Percentiles rank a stretch among this genome's conserved stretches.
phyloP scores from a whole-genome alignment of 2,888 invertebrate species.

The Euplexia lucipara region DNA sequence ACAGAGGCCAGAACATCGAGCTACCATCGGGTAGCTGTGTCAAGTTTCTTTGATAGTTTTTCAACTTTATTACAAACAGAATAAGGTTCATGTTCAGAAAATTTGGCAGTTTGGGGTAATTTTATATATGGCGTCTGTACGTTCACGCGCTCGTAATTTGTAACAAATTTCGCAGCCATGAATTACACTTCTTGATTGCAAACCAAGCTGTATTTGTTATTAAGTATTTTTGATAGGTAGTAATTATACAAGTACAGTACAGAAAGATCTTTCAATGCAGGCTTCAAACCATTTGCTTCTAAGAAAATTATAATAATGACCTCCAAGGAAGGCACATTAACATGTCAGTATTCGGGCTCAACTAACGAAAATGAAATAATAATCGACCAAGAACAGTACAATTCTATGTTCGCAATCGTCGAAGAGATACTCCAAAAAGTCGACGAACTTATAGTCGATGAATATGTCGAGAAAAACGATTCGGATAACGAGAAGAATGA shows the following conservation, averaged over 20 bases:
- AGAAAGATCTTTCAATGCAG: constrained; percentile 63
- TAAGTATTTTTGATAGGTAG: neutral
- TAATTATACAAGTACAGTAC: neutral
- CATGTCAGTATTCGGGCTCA: constrained; percentile 69
- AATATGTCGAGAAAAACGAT: constrained; percentile 49
- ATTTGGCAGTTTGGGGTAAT: too few species aligned
- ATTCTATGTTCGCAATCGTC: constrained; percentile 72
- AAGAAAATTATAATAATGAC: constrained; percentile 82
- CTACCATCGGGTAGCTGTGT: too few species aligned
- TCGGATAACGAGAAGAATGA: constrained; percentile 69
- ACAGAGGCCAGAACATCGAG: too few species aligned
- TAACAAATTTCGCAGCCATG: too few species aligned
- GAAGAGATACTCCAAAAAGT: constrained; percentile 79
- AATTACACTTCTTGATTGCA: too few species aligned
- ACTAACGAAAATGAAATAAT: constrained; percentile 10
- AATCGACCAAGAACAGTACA: constrained; percentile 56
- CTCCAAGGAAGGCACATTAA: constrained; percentile 76
- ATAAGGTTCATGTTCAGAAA: too few species aligned
- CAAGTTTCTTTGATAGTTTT: too few species aligned
- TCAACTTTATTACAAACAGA: too few species aligned
- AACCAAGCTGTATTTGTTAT: neutral
- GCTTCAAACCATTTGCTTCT: constrained; percentile 85
- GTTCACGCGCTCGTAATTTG: too few species aligned
- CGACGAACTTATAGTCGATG: constrained; percentile 65
- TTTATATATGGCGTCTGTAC: too few species aligned